These are phyloP conservation scores for crab-eating macaque (Macaca fascicularis) DNA, from an alignment of 2,113 vertebrate species.

Conservation along the genomic window DNA sequence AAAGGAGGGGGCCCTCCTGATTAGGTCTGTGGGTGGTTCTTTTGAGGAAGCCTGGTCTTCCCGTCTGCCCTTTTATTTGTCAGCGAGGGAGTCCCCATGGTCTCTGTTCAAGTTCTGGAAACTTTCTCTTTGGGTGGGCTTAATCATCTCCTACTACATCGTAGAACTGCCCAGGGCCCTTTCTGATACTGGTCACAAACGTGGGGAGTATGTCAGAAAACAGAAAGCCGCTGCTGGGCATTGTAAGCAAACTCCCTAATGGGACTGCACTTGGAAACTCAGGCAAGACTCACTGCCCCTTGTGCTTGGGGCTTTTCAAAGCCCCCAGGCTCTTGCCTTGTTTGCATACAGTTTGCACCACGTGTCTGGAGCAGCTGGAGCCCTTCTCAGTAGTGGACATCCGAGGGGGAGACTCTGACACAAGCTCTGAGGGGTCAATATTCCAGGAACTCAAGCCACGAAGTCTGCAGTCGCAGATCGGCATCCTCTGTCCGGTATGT, in stretches of 20 bases:
- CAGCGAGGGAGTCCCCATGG: not conserved
- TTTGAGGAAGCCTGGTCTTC: not conserved
- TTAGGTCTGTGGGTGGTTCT: not conserved
- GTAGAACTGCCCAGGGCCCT: not conserved
- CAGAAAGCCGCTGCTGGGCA: conserved; percentile 12
- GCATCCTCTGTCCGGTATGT: conserved; percentile 91
- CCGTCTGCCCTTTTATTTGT: not conserved
- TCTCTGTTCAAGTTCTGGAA: conserved; percentile 32
- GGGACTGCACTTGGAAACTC: conserved; percentile 7
- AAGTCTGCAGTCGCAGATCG: conserved; percentile 57
- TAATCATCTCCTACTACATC: not conserved
- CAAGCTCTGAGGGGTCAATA: conserved; percentile 38
- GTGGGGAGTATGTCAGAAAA: conserved; percentile 64
- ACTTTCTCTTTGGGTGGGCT: conserved; percentile 1
- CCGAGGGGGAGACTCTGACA: conserved; percentile 61
- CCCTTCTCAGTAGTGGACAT: conserved; percentile 79
- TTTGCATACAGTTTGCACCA: conserved; percentile 91
- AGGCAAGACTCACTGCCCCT: conserved; percentile 83
- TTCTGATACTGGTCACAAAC: conserved; percentile 35
- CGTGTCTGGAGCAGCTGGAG: conserved; percentile 88
- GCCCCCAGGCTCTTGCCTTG: conserved; percentile 91
- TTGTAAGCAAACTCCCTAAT: conserved; percentile 16
- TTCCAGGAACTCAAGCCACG: conserved; percentile 55
- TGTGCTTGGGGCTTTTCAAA: conserved; percentile 85
- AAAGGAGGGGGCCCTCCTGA: not conserved